These are phyloP conservation scores for Drosophila emarginata DNA, from an alignment of 2,888 invertebrate species.

Conservation along the genomic window DNA sequence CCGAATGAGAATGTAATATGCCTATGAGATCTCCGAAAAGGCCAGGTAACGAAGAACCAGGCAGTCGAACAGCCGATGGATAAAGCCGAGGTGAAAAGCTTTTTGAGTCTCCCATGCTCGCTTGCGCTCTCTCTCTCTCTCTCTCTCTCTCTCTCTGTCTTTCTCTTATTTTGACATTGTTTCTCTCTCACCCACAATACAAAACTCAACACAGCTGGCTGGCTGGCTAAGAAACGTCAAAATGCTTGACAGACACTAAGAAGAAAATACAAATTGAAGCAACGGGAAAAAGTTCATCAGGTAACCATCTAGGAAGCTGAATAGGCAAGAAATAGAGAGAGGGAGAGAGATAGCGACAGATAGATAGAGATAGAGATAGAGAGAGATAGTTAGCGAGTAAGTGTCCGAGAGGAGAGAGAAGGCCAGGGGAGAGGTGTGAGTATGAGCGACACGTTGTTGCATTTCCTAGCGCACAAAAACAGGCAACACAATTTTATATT, in stretches of 20 bases:
- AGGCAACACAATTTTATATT: conserved; percentile 45
- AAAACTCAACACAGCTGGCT: conserved; percentile 60
- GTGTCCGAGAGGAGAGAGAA: conserved; percentile 1
- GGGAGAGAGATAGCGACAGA: background rate
- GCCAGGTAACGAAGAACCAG: conserved; percentile 50
- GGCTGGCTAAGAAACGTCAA: conserved; percentile 59
- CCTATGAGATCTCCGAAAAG: conserved; percentile 35
- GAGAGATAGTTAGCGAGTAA: background rate
- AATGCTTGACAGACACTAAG: conserved; percentile 58
- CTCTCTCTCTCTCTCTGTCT: background rate
- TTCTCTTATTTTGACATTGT: background rate
- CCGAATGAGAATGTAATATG: conserved; percentile 10
- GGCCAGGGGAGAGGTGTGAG: conserved; percentile 42
- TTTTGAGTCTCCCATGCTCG: conserved; percentile 13
- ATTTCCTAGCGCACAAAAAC: conserved; percentile 62
- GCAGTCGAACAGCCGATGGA: conserved; percentile 39
- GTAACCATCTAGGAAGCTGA: conserved; percentile 63
- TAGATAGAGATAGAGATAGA: conserved; percentile 1
- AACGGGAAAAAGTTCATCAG: conserved; percentile 48
- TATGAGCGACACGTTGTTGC: conserved; percentile 72
- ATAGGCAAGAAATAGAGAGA: conserved; percentile 2
- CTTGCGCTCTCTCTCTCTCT: too few species aligned
- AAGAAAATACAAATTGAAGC: conserved; percentile 44
- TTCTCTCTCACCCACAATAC: conserved; percentile 24
- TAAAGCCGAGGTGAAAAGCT: conserved; percentile 52